These are phyloP conservation scores for Tenebrio molitor DNA, from an alignment of 1,140 invertebrate genomes.

Conservation along the genomic window DNA sequence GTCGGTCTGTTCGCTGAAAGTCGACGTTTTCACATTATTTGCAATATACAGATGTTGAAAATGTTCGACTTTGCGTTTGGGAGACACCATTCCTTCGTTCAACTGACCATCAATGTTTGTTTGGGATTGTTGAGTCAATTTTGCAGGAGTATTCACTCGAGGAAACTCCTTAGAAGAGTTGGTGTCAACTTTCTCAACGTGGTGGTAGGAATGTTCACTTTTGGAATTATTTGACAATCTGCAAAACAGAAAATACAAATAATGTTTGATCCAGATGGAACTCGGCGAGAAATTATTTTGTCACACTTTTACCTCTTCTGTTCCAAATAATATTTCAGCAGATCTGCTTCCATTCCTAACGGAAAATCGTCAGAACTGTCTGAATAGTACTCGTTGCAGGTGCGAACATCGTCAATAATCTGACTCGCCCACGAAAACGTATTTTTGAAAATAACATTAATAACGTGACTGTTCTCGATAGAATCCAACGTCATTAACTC, in stretches of 20 bases:
- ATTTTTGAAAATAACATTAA: constrained; percentile 76
- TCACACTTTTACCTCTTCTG: constrained; percentile 50
- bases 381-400: constrained; percentile 57
- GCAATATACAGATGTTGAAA: constrained; percentile 64
- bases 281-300: no score
- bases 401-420: constrained; percentile 69
- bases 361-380: constrained; percentile 63
- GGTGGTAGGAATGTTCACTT: constrained; percentile 61
- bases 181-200: constrained; percentile 53
- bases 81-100: constrained; percentile 63
- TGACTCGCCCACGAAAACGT: constrained; percentile 74
- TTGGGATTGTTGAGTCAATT: constrained; percentile 59
- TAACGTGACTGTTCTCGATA: constrained; percentile 70
- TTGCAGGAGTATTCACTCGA: constrained; percentile 63
- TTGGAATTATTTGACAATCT: constrained; percentile 67
- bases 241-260: constrained; percentile 49
- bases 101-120: constrained; percentile 19
- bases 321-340: constrained; percentile 56
- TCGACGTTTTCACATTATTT: constrained; percentile 66
- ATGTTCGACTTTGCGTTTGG: constrained; percentile 63
- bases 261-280: no score
- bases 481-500: constrained; percentile 60
- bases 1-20: constrained; percentile 66
- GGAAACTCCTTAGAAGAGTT: constrained; percentile 51
- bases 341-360: constrained; percentile 62